These are phyloP conservation scores for Eulemur macaco DNA, from an alignment of 2,113 vertebrate species.

Conservation along the genomic window DNA sequence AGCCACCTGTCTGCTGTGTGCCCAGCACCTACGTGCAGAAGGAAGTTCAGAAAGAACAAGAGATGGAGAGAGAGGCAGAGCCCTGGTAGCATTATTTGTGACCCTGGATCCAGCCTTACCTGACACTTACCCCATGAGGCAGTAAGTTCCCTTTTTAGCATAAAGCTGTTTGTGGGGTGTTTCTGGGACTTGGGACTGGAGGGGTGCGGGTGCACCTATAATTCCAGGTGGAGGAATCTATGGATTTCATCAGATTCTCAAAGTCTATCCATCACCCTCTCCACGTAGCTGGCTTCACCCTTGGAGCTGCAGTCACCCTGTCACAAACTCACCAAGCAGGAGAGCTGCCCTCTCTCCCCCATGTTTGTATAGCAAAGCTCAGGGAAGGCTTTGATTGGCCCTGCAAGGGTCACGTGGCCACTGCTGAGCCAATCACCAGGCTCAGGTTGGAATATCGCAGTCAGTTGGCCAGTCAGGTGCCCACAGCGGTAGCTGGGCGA, in stretches of 20 bases:
- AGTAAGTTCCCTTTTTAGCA: neutral
- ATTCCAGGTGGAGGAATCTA: neutral
- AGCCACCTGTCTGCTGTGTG: neutral
- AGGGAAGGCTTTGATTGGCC: too few species aligned
- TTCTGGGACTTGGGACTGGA: neutral
- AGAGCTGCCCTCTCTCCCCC: too few species aligned
- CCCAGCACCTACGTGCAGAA: neutral
- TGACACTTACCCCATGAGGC: accelerated
- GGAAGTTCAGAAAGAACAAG: neutral
- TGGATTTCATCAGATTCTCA: neutral
- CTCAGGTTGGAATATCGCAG: too few species aligned
- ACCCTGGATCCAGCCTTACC: neutral
- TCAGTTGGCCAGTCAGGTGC: too few species aligned
- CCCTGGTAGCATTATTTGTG: neutral
- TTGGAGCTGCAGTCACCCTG: too few species aligned
- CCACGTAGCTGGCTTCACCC: too few species aligned
- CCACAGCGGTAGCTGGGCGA: too few species aligned
- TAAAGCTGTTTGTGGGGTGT: neutral
- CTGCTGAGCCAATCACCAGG: too few species aligned
- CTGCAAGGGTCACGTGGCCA: too few species aligned
- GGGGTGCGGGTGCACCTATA: neutral
- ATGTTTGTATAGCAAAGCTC: too few species aligned
- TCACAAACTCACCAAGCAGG: too few species aligned
- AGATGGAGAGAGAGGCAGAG: neutral
- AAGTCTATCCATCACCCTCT: too few species aligned